Evolutionary conservation across 2,113 vertebrate genomes (phyloP), one percentile per base, ranked within the genome.

Genomic region (Colaptes auratus): DNA sequence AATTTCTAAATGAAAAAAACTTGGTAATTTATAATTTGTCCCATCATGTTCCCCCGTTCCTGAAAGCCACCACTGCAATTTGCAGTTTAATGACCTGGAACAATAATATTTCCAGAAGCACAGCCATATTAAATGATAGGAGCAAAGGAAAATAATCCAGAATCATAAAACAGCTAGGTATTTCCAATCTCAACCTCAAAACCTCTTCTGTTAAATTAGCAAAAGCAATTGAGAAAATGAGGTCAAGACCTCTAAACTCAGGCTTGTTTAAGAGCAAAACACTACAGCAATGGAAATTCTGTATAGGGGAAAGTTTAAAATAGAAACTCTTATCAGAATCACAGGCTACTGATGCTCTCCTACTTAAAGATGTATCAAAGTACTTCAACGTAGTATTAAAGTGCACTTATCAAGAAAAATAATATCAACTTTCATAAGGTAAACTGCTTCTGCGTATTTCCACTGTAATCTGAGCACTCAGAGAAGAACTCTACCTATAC

Each of bases 211-310:
- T 81, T 73, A 79, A 72, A 79, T 93, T 61, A 89, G 36, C 36
- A 93, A 95, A 91, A 88, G 30, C 58, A 86, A 63, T 85, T 84
- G 66, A 78, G 90, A 96, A 95, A 93, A 95, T 82, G 86, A 33
- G 77, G 66, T 86, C 84, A 78, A 89, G 66, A 93, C 81, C 63
- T 92, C 81, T 55, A 71, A 87, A 69, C 39, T 90, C 28, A 74
- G 52, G 87, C 73, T 93, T 89, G 92, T 58, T 94, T 94, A 71
- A 70, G 56, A 92, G n/a, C 50, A 91, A 90, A 90, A 82, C 30
- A 59, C 71, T 61, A n/a, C 44, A 92, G 63, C 58, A 78, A 10
- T 72, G 39, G 70, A 67, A 86, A 61, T 75, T 92, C 55, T 87
- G 67, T 94, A 83, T 52, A 63, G 30, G 28, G 53, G 90, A 39